These are phyloP conservation scores for Xenotilapia caudafasciata DNA, from an alignment of 2,113 vertebrate genomes.

Conservation along the genomic window DNA sequence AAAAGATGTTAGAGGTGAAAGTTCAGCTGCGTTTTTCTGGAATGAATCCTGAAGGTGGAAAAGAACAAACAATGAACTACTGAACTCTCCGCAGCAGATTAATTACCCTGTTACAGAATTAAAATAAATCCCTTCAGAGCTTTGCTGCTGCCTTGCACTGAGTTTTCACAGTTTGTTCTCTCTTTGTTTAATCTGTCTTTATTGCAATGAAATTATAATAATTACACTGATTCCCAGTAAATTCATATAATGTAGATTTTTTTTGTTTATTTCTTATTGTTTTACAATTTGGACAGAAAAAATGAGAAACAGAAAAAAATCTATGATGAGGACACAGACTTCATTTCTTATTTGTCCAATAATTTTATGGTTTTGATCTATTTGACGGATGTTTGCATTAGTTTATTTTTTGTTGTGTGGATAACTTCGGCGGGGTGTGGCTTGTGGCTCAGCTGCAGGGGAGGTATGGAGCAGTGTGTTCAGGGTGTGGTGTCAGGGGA, in stretches of 20 bases:
- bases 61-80: not conserved
- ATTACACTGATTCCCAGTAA: not conserved
- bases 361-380: not conserved
- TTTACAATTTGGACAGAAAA: not conserved
- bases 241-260: not conserved
- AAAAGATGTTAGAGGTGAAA: not conserved
- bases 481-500: not conserved
- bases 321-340: not conserved
- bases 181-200: not conserved
- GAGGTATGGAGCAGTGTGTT: not conserved
- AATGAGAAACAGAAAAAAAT: not conserved
- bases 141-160: not conserved
- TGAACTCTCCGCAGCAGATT: not conserved
- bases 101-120: not conserved
- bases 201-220: not conserved
- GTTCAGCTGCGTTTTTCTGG: not conserved
- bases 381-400: not conserved
- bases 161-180: not conserved
- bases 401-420: not conserved
- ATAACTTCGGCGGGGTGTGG: rapidly evolving
- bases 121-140: not conserved
- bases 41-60: not conserved
- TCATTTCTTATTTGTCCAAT: not conserved
- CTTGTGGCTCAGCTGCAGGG: not conserved
- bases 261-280: not conserved